Conservation (phyloP, 2,888 invertebrate species). For the Xylota sylvarum region DNA sequence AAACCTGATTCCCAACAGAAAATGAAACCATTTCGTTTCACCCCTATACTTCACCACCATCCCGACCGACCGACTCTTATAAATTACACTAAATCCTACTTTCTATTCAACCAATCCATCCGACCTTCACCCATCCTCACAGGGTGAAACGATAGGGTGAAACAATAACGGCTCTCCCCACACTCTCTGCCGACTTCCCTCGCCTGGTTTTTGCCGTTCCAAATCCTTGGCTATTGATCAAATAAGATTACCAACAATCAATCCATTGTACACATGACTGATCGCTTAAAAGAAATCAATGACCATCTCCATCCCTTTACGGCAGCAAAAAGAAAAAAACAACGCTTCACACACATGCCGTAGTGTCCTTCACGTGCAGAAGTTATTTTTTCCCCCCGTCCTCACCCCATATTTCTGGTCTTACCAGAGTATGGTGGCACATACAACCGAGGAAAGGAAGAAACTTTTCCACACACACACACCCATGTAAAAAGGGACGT, state of each 20-base stretch:
- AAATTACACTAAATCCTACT: conserved; percentile 74
- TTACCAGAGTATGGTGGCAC: conserved; percentile 46
- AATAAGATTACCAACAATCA: conserved; percentile 80
- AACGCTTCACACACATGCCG: conserved; percentile 46
- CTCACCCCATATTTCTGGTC: background rate
- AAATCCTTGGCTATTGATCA: conserved; percentile 78
- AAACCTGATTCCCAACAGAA: conserved; percentile 24
- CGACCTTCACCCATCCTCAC: conserved; percentile 40
- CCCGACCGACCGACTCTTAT: conserved; percentile 53
- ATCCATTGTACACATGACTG: conserved; percentile 79
- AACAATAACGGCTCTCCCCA: conserved; percentile 60
- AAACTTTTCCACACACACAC: conserved; percentile 35
- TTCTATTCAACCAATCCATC: conserved; percentile 65
- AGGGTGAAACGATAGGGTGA: background rate
- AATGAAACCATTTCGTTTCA: conserved; percentile 70
- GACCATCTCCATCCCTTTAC: conserved; percentile 71
- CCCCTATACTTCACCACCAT: background rate
- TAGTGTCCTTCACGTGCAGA: conserved; percentile 63
- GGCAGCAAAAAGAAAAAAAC: conserved; percentile 5
- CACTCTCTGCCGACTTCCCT: background rate
- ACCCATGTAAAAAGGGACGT: conserved; percentile 18
- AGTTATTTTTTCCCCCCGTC: conserved; percentile 19
- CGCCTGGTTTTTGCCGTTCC: conserved; percentile 37
- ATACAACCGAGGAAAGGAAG: conserved; percentile 40
- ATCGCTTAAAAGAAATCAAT: conserved; percentile 79